Percentiles rank a stretch among this genome's conserved stretches.
Evolutionary conservation across 2,888 invertebrate genomes (phyloP).

Genomic region (Strigamia transsilvanica): DNA sequence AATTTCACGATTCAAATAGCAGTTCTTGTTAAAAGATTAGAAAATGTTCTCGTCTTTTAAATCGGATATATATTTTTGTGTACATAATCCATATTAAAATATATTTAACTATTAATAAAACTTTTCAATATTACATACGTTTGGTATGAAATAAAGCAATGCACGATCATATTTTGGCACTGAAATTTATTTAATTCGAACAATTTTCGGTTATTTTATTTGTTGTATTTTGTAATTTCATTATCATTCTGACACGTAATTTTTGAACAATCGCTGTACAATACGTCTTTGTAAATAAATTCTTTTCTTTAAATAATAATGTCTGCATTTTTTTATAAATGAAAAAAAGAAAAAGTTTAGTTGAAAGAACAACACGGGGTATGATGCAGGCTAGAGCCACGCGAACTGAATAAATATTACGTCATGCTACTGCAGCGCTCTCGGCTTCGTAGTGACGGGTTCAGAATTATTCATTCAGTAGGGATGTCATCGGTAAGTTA

Average conservation of each 20-base stretch:
- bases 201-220: background rate
- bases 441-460: background rate
- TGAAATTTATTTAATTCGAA: background rate
- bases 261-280: background rate
- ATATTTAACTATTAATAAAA: no score
- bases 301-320: background rate
- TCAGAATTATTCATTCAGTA: background rate
- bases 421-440: background rate
- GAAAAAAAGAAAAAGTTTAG: no score
- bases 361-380: no score
- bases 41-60: background rate
- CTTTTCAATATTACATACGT: no score
- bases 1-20: slow-evolving; percentile 66
- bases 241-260: slow-evolving; percentile 8
- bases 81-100: no score
- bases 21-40: slow-evolving; percentile 66
- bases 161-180: no score
- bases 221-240: background rate
- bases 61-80: background rate
- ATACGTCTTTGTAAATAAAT: slow-evolving; percentile 22
- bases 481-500: slow-evolving; percentile 6
- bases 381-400: background rate
- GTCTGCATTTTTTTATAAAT: no score
- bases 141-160: no score
- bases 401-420: background rate